Base-by-base conservation (phyloP, 2,797 vertebrate genomes). In the Melanotaenia maccullochi region DNA sequence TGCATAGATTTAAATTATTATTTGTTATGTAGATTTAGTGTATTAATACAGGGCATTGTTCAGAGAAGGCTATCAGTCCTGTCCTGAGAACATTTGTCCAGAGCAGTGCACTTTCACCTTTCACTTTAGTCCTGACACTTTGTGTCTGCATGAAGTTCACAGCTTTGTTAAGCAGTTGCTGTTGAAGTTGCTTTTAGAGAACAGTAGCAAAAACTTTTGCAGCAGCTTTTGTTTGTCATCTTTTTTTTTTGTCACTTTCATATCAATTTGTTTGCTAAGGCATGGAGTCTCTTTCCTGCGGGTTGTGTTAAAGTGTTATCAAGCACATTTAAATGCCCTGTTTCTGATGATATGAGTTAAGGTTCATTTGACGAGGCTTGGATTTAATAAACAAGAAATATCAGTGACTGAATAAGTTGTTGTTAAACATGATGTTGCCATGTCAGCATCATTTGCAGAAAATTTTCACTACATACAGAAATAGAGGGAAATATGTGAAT, bases 141-240 rank as follows among this genome's bases (percentile, higher is more conserved):
- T 62, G 64, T 82, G 49, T 54, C 64, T 87, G 85, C 85, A 82
- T 80, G 74, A 49, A 52, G 79, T 75, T 75, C 71, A 75, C 73
- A 68, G 83, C 83, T 79, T 85, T 82, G 66, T 73, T 74, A 25
- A 59, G 38, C 79, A 82, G 75, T 71, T 66, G 68, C 79, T 79
- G 75, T 40, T 81, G 76, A 71, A 76, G 47, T 65, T 67, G 61
- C 67, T 71, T 68, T 54, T 55, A 65, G 36, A 58, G 65, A 40
- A 49, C 22, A 40, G 66, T 55, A 25, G 33, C 52, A 44, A 47
- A 65, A 35, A 60, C 60, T 35, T 55, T 42, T 36, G 51, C 28
- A 32, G 5, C 8, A 5, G 1, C 20, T 47, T 47, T 47, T n/a
- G 44, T 49, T 49, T 49, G 47, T 9, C n/a, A n/a, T n/a, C 47